Base-by-base conservation (phyloP, 2,797 vertebrate species). In the Eulemur rubriventer region DNA sequence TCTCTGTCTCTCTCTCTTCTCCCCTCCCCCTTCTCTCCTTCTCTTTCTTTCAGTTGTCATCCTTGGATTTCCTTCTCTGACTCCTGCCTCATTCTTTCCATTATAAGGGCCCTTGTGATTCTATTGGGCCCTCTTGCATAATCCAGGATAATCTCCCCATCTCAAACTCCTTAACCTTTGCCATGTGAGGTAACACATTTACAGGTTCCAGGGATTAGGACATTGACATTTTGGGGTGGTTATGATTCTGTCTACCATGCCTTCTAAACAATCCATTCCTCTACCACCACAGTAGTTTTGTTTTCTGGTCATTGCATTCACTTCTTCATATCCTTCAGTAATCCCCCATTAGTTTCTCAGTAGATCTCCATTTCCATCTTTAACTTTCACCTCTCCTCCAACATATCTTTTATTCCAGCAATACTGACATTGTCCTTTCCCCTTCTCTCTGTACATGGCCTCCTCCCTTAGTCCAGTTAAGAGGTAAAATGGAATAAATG, bases 371-470 rank as follows among this genome's bases (percentile, higher is more conserved):
- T 22, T 46, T 87, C 43, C 11, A 50, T 20, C 12, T 43, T 78
- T n/a, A 83, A 22, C 41, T 76, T 85, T 6, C 18, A 73, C 12
- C 22, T 6, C 13, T 41, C 2, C 7, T 81, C 10, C 6, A 78
- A 1, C 10, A 38, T 20, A 82, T 18, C 48, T 78, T 85, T 87
- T 89, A 30, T 43, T 73, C 2, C 7, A 92, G 72, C 12, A 26
- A 52, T 38, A 26, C 3, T 50, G 7, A 69, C 4, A 61, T 24
- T 43, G 7, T 41, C 57, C 14, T 81, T 1, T 4, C 3, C 5
- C 1, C 26, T 86, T 0, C 2, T 35, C 12, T 78, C 41, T 48
- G 41, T 2, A 24, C 0, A 10, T 12, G 4, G 14, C 6, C 16
- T 43, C 18, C 2, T 94, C 5, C 20, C 4, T 73, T 18, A 0